Evolutionary conservation across 2,797 vertebrate species (phyloP), one percentile per base, ranked within the genome.

Genomic region (Enteromius mattozi): DNA sequence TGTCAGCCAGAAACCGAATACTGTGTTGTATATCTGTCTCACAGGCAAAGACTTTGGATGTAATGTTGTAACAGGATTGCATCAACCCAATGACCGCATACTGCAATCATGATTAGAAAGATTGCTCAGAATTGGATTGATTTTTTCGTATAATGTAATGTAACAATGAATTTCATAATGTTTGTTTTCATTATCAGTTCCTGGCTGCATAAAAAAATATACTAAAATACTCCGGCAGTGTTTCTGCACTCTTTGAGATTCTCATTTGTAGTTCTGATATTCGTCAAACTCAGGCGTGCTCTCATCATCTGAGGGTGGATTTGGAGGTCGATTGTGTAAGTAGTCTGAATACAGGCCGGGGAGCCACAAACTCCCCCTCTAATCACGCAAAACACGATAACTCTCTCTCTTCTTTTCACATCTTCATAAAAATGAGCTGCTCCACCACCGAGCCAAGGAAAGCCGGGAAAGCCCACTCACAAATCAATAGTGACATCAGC

Each of bases 401-500:
- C 3, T 1, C 61, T 83, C 13, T 42, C 65, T 33, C 30, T 37
- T 47, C 69, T 76, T 76, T 85, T 16, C 72, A 72, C 71, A 21
- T 66, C 75, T 85, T 85, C 83, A 85, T 84, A 86, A 85, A 81
- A 78, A 82, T 42, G 54, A 68, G 80, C 83, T 68, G 27, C 27
- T 47, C 40, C 63, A 13, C 21, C 17, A 59, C 54, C 35, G 69
- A 72, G 40, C 49, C 42, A 54, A 65, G 72, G 75, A 65, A 35
- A 59, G 54, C 47, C 54, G 17, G 65, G 68, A 68, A 81, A 83
- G 78, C 88, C 86, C 81, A 81, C 81, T 59, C 81, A 75, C 72
- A 88, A 88, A 88, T 87, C 86, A 70, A 85, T 88, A 87, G 61
- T 59, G 63, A 49, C 81, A 69, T 83, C 77, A 80, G 70, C 2